A percentile compares a stretch with the other conserved stretches of the same genome.
These are phyloP conservation scores for Andrena chrysosceles DNA, from an alignment of 2,888 invertebrate species.

Conservation along the genomic window DNA sequence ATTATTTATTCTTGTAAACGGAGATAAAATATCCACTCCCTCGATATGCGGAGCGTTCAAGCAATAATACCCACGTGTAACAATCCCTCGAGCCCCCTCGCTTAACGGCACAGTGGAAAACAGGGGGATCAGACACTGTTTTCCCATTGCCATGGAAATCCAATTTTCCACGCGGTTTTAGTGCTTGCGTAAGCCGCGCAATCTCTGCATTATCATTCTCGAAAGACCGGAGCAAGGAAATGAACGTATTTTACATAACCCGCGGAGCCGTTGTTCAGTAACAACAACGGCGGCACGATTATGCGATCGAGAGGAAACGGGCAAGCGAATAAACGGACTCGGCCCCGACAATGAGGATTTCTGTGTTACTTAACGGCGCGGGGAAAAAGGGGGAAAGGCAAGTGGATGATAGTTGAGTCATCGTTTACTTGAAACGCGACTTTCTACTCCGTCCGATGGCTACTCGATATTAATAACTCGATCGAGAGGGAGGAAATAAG, in stretches of 20 bases:
- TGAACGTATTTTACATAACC: conserved; percentile 37
- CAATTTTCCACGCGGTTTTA: conserved; percentile 10
- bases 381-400: background rate
- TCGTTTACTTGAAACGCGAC: conserved; percentile 21
- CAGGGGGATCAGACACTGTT: background rate
- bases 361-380: background rate
- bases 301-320: background rate
- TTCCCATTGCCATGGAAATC: conserved; percentile 16
- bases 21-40: no score
- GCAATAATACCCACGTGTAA: no score
- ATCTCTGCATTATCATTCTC: conserved; percentile 34
- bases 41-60: no score
- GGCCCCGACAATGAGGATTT: background rate
- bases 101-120: background rate
- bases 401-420: background rate
- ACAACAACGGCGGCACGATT: background rate
- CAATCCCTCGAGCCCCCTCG: no score
- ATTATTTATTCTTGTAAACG: no score
- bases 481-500: conserved; percentile 11
- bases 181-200: conserved; percentile 18
- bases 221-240: conserved; percentile 19
- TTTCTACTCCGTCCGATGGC: conserved; percentile 24
- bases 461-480: conserved; percentile 5
- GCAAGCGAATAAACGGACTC: background rate
- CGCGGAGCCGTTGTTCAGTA: background rate